These are phyloP conservation scores for Mactra quadrangularis DNA, from an alignment of 1,140 invertebrate species.

Conservation along the genomic window DNA sequence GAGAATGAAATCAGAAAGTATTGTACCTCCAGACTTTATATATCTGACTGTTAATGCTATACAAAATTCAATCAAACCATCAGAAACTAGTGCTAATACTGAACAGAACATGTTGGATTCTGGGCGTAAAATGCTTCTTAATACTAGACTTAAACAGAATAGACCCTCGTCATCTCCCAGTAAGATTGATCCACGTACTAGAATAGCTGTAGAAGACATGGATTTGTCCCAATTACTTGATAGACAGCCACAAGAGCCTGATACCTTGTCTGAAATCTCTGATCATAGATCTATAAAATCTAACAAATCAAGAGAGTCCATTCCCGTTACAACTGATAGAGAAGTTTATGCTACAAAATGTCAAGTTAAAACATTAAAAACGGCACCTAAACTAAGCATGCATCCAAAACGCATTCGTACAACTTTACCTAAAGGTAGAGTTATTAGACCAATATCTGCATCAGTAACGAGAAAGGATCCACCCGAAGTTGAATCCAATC, in stretches of 20 bases:
- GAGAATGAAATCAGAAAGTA: constrained; percentile 76
- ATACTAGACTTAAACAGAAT: constrained; percentile 60
- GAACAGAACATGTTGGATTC: constrained; percentile 67
- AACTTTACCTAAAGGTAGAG: constrained; percentile 75
- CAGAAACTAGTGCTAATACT: constrained; percentile 75
- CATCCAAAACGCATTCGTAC: constrained; percentile 75
- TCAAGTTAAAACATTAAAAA: constrained; percentile 70
- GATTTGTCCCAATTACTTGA: constrained; percentile 69
- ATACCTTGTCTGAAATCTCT: constrained; percentile 71
- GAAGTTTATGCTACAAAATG: constrained; percentile 75
- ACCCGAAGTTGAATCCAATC: constrained; percentile 35
- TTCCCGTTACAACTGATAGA: constrained; percentile 62
- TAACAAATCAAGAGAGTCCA: constrained; percentile 68
- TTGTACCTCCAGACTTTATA: constrained; percentile 82
- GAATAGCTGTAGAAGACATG: constrained; percentile 76
- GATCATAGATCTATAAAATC: constrained; percentile 71
- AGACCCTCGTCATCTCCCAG: constrained; percentile 81
- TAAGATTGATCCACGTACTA: constrained; percentile 81
- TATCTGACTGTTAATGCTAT: constrained; percentile 81
- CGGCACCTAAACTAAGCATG: constrained; percentile 68
- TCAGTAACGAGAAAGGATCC: constrained; percentile 67
- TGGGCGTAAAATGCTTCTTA: constrained; percentile 1
- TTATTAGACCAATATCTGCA: constrained; percentile 79
- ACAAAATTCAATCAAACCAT: constrained; percentile 75
- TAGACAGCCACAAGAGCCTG: constrained; percentile 58